Evolutionary conservation across 1,140 invertebrate genomes (phyloP).

Genomic region (Bombyx mandarina): DNA sequence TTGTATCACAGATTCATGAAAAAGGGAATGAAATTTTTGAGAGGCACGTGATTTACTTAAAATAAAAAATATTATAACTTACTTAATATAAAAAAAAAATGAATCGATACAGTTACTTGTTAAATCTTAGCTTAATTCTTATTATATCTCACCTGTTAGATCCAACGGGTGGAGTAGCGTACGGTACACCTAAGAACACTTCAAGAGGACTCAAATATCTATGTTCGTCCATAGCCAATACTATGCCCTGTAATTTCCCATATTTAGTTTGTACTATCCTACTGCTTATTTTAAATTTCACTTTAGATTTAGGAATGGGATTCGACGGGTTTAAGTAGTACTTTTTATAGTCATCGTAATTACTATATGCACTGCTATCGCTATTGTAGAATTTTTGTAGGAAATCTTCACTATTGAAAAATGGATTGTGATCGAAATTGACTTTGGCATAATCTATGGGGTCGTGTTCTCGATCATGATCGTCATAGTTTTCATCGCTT

Average conservation of each 20-base stretch:
- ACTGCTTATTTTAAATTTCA: slow-evolving; percentile 75
- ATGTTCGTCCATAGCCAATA: slow-evolving; percentile 80
- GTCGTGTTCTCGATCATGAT: slow-evolving; percentile 24
- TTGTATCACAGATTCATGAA: too few species aligned
- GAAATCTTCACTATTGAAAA: slow-evolving; percentile 50
- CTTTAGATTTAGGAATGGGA: slow-evolving; percentile 49
- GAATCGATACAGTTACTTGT: too few species aligned
- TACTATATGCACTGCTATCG: slow-evolving; percentile 48
- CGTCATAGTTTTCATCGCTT: slow-evolving; percentile 41
- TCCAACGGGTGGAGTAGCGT: slow-evolving; percentile 92
- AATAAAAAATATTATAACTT: too few species aligned
- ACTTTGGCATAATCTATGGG: slow-evolving; percentile 38
- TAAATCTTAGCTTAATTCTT: not conserved
- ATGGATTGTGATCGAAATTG: slow-evolving; percentile 57
- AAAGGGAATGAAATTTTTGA: too few species aligned
- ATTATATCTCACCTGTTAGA: slow-evolving; percentile 75
- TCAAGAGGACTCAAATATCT: slow-evolving; percentile 82
- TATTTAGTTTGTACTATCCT: slow-evolving; percentile 86
- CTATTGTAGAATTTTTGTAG: slow-evolving; percentile 50
- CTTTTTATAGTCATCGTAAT: slow-evolving; percentile 60
- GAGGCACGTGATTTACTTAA: too few species aligned
- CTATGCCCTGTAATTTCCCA: slow-evolving; percentile 84
- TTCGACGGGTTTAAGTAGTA: slow-evolving; percentile 55
- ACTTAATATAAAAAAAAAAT: too few species aligned
- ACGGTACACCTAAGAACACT: slow-evolving; percentile 94